These are phyloP conservation scores for Masticophis lateralis DNA, from an alignment of 2,797 vertebrate species.

Conservation along the genomic window DNA sequence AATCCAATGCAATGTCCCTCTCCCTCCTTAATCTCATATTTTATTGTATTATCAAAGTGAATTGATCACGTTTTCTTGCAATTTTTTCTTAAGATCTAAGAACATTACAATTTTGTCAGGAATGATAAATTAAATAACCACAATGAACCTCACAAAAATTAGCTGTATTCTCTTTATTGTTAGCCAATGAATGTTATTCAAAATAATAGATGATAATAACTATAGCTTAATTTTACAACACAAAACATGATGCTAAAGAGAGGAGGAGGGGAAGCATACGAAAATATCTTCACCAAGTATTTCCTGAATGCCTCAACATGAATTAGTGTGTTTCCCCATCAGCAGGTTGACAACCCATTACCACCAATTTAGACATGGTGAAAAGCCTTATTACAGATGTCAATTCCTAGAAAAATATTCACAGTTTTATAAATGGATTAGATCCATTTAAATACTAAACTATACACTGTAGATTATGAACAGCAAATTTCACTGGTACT, in stretches of 20 bases:
- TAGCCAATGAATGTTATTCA: slow-evolving; percentile 81
- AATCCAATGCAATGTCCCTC: slow-evolving; percentile 10
- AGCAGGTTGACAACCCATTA: slow-evolving; percentile 64
- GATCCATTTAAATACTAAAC: slow-evolving; percentile 75
- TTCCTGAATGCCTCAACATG: slow-evolving; percentile 66
- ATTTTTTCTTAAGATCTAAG: slow-evolving; percentile 21
- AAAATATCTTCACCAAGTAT: slow-evolving; percentile 67
- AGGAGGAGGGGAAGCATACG: slow-evolving; percentile 57
- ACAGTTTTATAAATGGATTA: slow-evolving; percentile 73
- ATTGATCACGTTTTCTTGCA: slow-evolving; percentile 16
- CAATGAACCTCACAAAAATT: slow-evolving; percentile 72
- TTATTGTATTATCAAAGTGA: slow-evolving; percentile 17
- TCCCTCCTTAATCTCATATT: neutral
- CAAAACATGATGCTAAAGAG: slow-evolving; percentile 71
- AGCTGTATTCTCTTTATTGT: slow-evolving; percentile 84
- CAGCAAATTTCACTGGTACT: slow-evolving; percentile 75
- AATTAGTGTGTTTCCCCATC: slow-evolving; percentile 64
- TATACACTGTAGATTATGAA: slow-evolving; percentile 67
- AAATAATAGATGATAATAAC: slow-evolving; percentile 76
- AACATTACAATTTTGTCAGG: slow-evolving; percentile 41
- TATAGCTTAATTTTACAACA: slow-evolving; percentile 79
- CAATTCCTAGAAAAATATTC: slow-evolving; percentile 69
- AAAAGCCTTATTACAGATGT: slow-evolving; percentile 67
- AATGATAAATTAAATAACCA: slow-evolving; percentile 72
- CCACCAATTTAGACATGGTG: slow-evolving; percentile 63